Percentiles rank a stretch among this genome's conserved stretches.
These are phyloP conservation scores for Nephrotoma guestfalica DNA, from an alignment of 2,888 invertebrate genomes.

Conservation along the genomic window DNA sequence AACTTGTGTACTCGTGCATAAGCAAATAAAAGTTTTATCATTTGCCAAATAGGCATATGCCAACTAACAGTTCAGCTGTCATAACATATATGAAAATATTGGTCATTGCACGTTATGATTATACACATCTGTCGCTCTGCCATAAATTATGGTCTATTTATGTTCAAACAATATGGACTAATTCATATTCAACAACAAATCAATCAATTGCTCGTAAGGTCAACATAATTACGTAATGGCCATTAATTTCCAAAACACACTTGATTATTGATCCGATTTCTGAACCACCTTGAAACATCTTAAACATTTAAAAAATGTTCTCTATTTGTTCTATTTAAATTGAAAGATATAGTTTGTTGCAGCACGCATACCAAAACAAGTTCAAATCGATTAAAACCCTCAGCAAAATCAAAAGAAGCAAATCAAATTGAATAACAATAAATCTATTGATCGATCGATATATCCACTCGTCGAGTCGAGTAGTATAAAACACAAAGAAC, in stretches of 20 bases:
- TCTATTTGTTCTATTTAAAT: background rate
- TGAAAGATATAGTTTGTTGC: background rate
- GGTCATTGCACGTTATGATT: background rate
- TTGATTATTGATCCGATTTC: background rate
- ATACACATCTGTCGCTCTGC: background rate
- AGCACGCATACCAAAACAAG: background rate
- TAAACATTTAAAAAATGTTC: background rate
- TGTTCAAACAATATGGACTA: background rate
- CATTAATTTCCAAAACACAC: background rate
- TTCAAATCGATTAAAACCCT: background rate
- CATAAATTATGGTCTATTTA: background rate
- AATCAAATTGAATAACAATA: background rate
- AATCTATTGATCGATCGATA: background rate
- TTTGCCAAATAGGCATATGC: background rate
- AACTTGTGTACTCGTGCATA: background rate
- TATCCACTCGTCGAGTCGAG: background rate
- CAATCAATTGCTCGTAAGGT: background rate
- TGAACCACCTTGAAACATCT: background rate
- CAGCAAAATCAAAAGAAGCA: background rate
- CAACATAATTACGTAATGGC: background rate
- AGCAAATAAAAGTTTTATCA: background rate
- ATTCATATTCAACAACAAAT: background rate
- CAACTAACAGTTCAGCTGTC: background rate
- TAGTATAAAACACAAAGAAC: background rate
- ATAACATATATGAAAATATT: background rate